phyloP scores from a whole-genome alignment of 2,888 invertebrate species.

The Litoditis marina region DNA sequence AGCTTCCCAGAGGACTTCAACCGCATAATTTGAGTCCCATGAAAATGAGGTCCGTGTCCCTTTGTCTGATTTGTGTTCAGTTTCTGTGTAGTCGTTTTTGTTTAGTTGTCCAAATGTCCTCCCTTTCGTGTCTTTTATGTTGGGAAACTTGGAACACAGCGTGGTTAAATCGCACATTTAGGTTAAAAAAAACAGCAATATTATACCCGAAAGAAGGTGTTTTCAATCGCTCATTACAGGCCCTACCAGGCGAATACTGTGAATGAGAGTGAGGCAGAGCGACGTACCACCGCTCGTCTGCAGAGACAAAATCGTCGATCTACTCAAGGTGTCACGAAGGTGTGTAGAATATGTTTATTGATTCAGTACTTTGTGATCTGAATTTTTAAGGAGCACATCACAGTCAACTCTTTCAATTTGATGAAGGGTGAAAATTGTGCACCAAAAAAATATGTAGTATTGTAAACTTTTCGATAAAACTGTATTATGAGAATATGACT shows the following conservation, averaged over 20 bases:
- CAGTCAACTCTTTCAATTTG: too few relatives aligned
- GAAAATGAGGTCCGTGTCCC: constrained; percentile 33
- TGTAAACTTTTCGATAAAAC: too few relatives aligned
- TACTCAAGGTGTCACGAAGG: constrained; percentile 55
- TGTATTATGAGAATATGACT: not conserved
- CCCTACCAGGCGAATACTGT: constrained; percentile 56
- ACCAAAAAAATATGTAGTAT: not conserved
- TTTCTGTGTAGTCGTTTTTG: constrained; percentile 7
- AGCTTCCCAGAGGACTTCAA: constrained; percentile 33
- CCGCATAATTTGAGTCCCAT: constrained; percentile 35
- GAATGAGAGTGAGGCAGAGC: constrained; percentile 58
- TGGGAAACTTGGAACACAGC: not conserved
- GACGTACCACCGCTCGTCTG: constrained; percentile 54
- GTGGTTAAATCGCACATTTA: too few relatives aligned
- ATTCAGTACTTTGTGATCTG: too few relatives aligned
- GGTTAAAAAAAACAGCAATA: too few relatives aligned
- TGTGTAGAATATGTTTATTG: too few relatives aligned
- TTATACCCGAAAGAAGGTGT: too few relatives aligned
- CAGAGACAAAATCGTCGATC: constrained; percentile 56
- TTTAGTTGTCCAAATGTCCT: not conserved
- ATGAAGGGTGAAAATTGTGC: not conserved
- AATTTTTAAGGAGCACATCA: too few relatives aligned
- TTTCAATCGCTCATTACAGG: constrained; percentile 35
- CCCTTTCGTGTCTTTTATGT: not conserved
- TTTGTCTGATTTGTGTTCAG: constrained; percentile 4